Evolutionary conservation across 1,140 invertebrate species (phyloP).

Genomic region (Luehdorfia chinensis): DNA sequence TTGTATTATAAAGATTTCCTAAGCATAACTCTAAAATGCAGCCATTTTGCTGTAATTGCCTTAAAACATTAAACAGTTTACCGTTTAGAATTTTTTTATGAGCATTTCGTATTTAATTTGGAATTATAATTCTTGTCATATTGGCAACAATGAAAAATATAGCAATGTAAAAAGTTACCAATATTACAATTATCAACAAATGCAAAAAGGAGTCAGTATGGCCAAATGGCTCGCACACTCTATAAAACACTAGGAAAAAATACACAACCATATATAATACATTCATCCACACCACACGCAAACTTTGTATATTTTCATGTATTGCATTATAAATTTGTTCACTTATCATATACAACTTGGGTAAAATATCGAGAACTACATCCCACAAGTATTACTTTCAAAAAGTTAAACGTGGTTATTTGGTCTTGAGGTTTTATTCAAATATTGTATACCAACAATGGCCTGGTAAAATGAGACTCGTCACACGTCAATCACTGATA

Average conservation of each 20-base stretch:
- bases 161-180: conserved; percentile 48
- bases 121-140: conserved; percentile 35
- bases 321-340: conserved; percentile 1
- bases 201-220: conserved; percentile 11
- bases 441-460: neutral
- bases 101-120: conserved; percentile 26
- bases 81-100: conserved; percentile 28
- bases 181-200: conserved; percentile 25
- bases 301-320: conserved; percentile 13
- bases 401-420: conserved; percentile 14
- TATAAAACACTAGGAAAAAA: conserved; percentile 33
- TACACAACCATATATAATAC: conserved; percentile 40
- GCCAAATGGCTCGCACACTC: conserved; percentile 15
- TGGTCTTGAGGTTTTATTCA: conserved; percentile 3
- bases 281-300: conserved; percentile 27
- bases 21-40: conserved; percentile 9
- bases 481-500: conserved; percentile 17
- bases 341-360: conserved; percentile 1
- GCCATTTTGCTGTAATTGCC: conserved; percentile 2
- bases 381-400: neutral
- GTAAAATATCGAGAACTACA: conserved; percentile 6
- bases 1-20: neutral
- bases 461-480: conserved; percentile 9
- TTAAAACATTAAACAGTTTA: conserved; percentile 19
- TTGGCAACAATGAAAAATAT: conserved; percentile 66